These are phyloP conservation scores for Sparus aurata DNA, from an alignment of 2,797 vertebrate species.

Conservation along the genomic window DNA sequence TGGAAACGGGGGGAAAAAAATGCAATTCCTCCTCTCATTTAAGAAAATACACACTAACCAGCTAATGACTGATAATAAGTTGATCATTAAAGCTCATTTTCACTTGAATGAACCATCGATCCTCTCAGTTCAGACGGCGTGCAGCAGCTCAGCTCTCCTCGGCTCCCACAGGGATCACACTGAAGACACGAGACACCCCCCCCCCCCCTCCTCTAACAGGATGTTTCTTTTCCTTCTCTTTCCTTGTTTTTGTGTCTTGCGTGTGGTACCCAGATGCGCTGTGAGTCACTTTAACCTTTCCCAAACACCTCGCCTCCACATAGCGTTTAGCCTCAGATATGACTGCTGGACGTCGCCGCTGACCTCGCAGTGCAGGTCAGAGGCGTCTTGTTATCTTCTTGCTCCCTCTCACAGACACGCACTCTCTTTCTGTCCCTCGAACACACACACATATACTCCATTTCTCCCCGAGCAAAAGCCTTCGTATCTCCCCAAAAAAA, in stretches of 20 bases:
- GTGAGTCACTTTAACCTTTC: constrained; percentile 69
- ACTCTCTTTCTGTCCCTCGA: constrained; percentile 7
- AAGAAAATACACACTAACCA: background rate
- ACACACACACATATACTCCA: background rate
- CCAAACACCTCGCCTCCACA: constrained; percentile 57
- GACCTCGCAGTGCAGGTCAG: constrained; percentile 57
- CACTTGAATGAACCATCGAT: constrained; percentile 9
- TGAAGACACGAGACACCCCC: constrained; percentile 18
- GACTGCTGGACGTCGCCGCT: constrained; percentile 57
- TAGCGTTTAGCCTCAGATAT: constrained; percentile 71
- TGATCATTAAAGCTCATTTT: background rate
- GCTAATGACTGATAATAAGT: background rate
- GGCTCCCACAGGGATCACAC: background rate
- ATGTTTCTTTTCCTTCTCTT: background rate
- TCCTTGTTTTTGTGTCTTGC: constrained; percentile 14
- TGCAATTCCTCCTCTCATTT: background rate
- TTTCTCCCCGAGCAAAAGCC: constrained; percentile 12
- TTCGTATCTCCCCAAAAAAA: constrained; percentile 9
- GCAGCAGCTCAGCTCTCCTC: background rate
- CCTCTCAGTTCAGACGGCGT: background rate
- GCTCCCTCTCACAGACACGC: constrained; percentile 11
- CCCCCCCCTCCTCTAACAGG: background rate
- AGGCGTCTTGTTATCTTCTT: constrained; percentile 61
- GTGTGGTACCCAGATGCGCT: constrained; percentile 67
- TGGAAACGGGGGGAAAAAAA: background rate